A percentile compares a stretch with the other conserved stretches of the same genome.
These are phyloP conservation scores for Sycobia sp. DNA, from an alignment of 1,140 invertebrate genomes.

Conservation along the genomic window DNA sequence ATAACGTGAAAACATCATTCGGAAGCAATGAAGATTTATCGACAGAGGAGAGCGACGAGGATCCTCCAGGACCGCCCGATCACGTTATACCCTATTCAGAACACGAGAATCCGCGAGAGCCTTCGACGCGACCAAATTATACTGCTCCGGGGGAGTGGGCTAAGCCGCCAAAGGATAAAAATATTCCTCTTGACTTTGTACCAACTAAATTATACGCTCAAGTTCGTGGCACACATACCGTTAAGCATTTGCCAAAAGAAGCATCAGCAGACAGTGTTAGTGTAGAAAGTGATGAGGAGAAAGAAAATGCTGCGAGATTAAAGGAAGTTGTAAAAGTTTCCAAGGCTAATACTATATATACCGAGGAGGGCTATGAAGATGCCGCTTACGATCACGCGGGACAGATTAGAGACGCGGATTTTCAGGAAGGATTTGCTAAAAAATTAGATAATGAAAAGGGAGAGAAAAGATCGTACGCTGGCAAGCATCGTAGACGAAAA, in stretches of 20 bases:
- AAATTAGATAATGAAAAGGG: slow-evolving; percentile 43
- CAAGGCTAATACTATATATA: slow-evolving; percentile 76
- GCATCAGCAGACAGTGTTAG: slow-evolving; percentile 64
- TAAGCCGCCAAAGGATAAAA: slow-evolving; percentile 50
- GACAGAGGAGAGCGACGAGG: slow-evolving; percentile 15
- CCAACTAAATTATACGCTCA: slow-evolving; percentile 72
- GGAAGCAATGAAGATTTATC: not conserved
- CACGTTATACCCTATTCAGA: slow-evolving; percentile 54
- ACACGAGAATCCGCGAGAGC: slow-evolving; percentile 55
- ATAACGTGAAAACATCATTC: not conserved
- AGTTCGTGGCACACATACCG: slow-evolving; percentile 68
- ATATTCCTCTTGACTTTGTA: slow-evolving; percentile 65
- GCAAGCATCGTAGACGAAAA: not conserved
- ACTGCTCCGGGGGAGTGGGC: slow-evolving; percentile 60
- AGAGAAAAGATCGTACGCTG: not conserved
- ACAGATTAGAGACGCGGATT: slow-evolving; percentile 70
- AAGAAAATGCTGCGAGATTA: slow-evolving; percentile 66
- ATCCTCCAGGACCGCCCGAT: slow-evolving; percentile 38
- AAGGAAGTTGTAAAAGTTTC: slow-evolving; percentile 71
- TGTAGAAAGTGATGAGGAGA: slow-evolving; percentile 66
- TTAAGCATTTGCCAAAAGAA: slow-evolving; percentile 66
- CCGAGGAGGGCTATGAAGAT: slow-evolving; percentile 80
- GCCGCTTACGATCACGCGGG: slow-evolving; percentile 77
- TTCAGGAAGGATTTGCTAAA: slow-evolving; percentile 55
- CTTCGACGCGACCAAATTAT: slow-evolving; percentile 62